phyloP scores from a whole-genome alignment of 2,113 vertebrate species.

The Dipodomys stephensi region DNA sequence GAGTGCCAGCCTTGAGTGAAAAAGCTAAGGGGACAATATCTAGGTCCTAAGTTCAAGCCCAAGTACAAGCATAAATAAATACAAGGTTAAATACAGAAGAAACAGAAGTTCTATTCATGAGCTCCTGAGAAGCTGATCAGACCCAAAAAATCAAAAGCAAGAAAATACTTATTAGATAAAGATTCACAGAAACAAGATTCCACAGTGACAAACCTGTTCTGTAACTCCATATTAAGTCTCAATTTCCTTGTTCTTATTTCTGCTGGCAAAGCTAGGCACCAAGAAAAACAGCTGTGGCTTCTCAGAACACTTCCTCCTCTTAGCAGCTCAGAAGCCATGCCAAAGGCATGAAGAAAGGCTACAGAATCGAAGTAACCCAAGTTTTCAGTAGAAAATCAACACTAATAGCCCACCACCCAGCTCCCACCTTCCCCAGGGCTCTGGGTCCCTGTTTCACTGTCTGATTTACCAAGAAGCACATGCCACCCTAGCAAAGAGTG shows the following conservation, averaged over 20 bases:
- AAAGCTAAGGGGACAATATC: too few species aligned
- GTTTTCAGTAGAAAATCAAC: not conserved
- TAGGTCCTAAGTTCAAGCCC: too few species aligned
- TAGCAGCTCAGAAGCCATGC: rapidly evolving
- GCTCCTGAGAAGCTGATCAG: too few species aligned
- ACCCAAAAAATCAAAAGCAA: not conserved
- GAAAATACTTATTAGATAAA: not conserved
- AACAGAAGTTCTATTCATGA: too few species aligned
- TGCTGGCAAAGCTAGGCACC: not conserved
- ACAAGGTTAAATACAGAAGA: too few species aligned
- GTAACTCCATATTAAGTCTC: not conserved
- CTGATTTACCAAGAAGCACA: not conserved
- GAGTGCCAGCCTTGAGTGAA: too few species aligned
- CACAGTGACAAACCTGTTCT: not conserved
- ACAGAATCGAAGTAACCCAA: not conserved
- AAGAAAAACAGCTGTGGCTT: not conserved
- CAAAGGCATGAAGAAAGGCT: not conserved
- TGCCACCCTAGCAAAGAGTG: not conserved
- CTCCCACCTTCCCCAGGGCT: not conserved
- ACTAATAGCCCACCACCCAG: not conserved
- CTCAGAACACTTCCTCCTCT: not conserved
- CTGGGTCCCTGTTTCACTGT: not conserved
- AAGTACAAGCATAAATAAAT: too few species aligned
- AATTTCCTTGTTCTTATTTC: not conserved
- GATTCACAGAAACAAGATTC: not conserved